Conservation (phyloP, 2,797 vertebrate genomes). For the Hippoglossus hippoglossus region DNA sequence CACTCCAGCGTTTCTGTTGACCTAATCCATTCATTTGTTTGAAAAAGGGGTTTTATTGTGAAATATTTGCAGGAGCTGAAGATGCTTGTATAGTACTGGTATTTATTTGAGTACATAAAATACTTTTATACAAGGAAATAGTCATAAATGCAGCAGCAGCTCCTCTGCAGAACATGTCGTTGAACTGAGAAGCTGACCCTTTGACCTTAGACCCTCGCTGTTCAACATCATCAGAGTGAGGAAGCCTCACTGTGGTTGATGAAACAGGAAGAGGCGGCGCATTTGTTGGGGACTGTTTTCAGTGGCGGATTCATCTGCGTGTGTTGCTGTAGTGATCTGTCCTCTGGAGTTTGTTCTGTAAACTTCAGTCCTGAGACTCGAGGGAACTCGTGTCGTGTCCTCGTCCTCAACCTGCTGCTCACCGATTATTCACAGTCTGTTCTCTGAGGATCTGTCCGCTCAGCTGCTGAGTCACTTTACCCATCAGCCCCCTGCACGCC, state of each 20-base stretch:
- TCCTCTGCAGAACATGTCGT: no score
- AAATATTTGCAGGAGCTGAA: no score
- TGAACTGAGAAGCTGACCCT: no score
- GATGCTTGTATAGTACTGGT: no score
- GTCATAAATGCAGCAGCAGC: no score
- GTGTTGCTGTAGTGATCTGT: not conserved
- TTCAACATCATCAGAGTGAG: no score
- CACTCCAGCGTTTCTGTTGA: no score
- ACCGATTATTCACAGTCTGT: slow-evolving; percentile 24
- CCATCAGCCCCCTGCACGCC: not conserved
- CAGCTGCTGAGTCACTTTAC: slow-evolving; percentile 44
- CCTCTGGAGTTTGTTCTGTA: not conserved
- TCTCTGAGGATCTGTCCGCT: not conserved
- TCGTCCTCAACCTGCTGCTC: slow-evolving; percentile 20
- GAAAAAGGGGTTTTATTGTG: no score
- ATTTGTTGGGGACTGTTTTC: not conserved
- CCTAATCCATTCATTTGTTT: no score
- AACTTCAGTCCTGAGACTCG: not conserved
- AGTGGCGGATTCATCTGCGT: not conserved
- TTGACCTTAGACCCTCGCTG: no score
- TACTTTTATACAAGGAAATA: no score
- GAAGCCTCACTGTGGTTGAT: not conserved
- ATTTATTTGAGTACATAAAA: no score
- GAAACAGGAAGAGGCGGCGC: not conserved
- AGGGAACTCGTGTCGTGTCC: not conserved